Conservation (phyloP, 2,113 vertebrate genomes). For the Rhombomys opimus region DNA sequence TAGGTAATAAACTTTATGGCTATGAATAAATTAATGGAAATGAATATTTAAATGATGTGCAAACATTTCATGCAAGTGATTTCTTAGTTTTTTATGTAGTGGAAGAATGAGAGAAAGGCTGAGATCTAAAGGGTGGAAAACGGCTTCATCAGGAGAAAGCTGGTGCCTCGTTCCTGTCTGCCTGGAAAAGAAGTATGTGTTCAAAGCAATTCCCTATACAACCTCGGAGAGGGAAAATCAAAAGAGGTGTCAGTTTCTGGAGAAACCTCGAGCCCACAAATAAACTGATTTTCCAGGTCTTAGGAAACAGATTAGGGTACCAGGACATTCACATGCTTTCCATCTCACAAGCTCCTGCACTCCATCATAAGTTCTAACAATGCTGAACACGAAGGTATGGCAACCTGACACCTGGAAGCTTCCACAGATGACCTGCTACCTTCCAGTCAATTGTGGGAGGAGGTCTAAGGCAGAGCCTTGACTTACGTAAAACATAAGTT, state of each 20-base stretch:
- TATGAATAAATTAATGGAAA: slow-evolving; percentile 78
- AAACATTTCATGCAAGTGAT: slow-evolving; percentile 60
- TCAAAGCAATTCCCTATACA: neutral
- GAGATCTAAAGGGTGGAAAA: neutral
- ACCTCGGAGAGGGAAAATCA: too few species aligned
- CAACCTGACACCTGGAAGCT: neutral
- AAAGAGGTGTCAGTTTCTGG: neutral
- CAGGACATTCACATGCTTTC: neutral
- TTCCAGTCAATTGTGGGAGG: neutral
- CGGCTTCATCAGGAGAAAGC: neutral
- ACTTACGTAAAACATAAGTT: neutral
- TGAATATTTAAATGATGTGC: slow-evolving; percentile 77
- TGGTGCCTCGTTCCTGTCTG: neutral
- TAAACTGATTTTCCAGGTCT: neutral
- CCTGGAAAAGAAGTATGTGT: neutral
- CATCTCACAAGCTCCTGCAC: neutral
- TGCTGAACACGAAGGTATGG: neutral
- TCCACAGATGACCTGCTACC: neutral
- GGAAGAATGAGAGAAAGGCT: slow-evolving; percentile 46
- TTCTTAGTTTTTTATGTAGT: slow-evolving; percentile 51
- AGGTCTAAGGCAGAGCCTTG: neutral
- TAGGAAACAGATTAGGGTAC: neutral
- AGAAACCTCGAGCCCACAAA: neutral
- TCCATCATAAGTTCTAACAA: neutral
- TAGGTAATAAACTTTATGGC: slow-evolving; percentile 79